phyloP scores from a whole-genome alignment of 2,797 vertebrate genomes.

The Chaunax sp. region DNA sequence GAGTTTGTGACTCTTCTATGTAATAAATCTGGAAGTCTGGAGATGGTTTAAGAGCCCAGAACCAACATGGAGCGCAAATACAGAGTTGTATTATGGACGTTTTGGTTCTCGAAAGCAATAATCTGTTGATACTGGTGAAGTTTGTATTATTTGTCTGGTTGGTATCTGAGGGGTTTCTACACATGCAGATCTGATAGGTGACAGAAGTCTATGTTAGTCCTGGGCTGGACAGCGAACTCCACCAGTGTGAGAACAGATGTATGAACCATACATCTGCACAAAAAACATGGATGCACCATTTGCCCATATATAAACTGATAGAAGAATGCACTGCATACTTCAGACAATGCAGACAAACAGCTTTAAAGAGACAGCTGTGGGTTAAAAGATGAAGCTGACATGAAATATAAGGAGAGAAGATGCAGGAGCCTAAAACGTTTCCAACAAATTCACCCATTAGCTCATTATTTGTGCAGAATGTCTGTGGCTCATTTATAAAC shows the following conservation, averaged over 20 bases:
- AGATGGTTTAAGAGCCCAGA: no score
- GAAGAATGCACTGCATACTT: not conserved
- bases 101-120: no score
- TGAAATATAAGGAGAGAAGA: not conserved
- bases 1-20: no score
- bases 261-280: not conserved
- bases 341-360: no score
- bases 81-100: no score
- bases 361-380: not conserved
- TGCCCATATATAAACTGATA: not conserved
- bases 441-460: not conserved
- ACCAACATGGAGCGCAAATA: no score
- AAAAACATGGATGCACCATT: not conserved
- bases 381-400: not conserved
- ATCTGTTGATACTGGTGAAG: no score
- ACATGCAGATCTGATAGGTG: no score
- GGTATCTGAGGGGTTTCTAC: no score
- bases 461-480: not conserved
- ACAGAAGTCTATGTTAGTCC: not conserved
- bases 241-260: not conserved
- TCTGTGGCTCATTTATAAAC: not conserved
- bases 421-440: no score
- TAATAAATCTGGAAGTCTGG: no score
- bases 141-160: no score
- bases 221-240: not conserved